Percentiles rank a stretch among this genome's conserved stretches.
phyloP scores from a whole-genome alignment of 2,797 vertebrate genomes.

The Malurus leucopterus region DNA sequence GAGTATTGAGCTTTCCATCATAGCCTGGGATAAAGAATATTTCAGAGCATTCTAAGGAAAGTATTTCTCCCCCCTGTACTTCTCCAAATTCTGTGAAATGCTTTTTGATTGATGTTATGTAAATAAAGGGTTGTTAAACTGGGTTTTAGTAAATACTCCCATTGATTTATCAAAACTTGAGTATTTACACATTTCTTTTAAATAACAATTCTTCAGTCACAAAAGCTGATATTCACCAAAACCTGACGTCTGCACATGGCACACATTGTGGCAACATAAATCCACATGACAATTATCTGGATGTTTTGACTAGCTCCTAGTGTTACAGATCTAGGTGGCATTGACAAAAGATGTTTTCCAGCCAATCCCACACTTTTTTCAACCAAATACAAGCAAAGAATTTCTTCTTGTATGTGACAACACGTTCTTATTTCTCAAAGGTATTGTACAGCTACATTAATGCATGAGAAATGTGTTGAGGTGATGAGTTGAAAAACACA shows the following conservation, averaged over 20 bases:
- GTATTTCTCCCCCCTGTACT: background rate
- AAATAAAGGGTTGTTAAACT: background rate
- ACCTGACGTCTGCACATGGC: background rate
- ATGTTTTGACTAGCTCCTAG: background rate
- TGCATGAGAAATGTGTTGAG: constrained; percentile 26
- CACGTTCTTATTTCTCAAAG: constrained; percentile 51
- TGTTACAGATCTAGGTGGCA: constrained; percentile 8
- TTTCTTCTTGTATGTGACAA: background rate
- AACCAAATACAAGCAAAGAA: constrained; percentile 30
- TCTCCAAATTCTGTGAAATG: background rate
- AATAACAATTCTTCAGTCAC: background rate
- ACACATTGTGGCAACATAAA: background rate
- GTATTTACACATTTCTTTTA: background rate
- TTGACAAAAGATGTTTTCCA: constrained; percentile 21
- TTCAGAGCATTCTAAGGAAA: background rate
- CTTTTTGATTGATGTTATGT: background rate
- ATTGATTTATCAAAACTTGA: background rate
- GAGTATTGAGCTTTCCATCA: background rate
- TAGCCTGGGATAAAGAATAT: background rate
- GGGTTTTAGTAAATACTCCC: background rate
- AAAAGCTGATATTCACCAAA: constrained; percentile 4
- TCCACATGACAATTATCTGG: background rate
- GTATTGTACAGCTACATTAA: constrained; percentile 50
- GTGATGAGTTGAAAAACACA: constrained; percentile 49
- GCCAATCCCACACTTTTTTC: background rate